Evolutionary conservation across 2,888 invertebrate genomes (phyloP), one percentile per base, ranked within the genome.

Genomic region (Ectropis crepuscularia): DNA sequence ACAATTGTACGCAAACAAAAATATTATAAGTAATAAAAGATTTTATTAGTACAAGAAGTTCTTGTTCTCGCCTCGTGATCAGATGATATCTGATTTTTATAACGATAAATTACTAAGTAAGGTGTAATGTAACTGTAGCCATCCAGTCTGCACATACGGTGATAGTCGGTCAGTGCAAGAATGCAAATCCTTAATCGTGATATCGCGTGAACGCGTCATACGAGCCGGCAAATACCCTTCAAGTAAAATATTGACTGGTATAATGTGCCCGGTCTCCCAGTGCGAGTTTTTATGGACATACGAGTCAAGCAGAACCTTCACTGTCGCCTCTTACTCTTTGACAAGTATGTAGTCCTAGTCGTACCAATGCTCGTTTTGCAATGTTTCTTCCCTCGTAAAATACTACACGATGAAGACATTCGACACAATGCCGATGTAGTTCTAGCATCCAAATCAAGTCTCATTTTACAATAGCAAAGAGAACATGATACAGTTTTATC

Each of bases 131-230:
- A 2, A 41, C 41, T 42, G 51, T 41, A 51, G 41, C 46, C 55
- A 10, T 12, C 38, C 45, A 37, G 59, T 55, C 63, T 54, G 36
- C 58, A 63, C 42, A 9, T 45, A 57, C 11, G 57, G 55, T 57
- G 67, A 65, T 65, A 63, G 61, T 62, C 48, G 55, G 63, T 58
- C 53, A 65, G 45, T 58, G 39, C 60, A 58, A 57, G 65, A 66
- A 66, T 68, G 61, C 66, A 66, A 65, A 55, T 53, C 63, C 49
- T 47, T 70, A 67, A 70, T 72, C 65, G 53, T 50, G 39, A 50
- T 60, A 70, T 70, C 61, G 63, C 70, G 68, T 72, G 68, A 63
- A 69, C 60, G 63, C 70, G 68, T 72, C 67, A 63, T 69, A 47
- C 41, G 41, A 59, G 49, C 38, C 46, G 48, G 48, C 66, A 65